These are phyloP conservation scores for Caenorhabditis doughertyi DNA, from an alignment of 2,888 invertebrate genomes.

Conservation along the genomic window DNA sequence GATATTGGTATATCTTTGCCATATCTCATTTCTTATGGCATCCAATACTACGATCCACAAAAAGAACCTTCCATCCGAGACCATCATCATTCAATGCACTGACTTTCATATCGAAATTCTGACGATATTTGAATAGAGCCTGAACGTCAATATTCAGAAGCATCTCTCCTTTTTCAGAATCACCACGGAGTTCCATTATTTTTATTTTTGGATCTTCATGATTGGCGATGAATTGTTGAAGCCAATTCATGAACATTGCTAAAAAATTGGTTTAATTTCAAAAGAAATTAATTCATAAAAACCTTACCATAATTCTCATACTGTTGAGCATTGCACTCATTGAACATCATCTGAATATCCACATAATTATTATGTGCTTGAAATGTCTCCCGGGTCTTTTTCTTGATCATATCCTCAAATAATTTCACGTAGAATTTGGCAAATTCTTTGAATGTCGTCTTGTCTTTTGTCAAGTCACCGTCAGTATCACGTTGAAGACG, in stretches of 20 bases:
- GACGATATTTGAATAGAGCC: background rate
- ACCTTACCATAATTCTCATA: constrained; percentile 25
- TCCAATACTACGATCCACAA: constrained; percentile 28
- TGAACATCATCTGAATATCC: constrained; percentile 35
- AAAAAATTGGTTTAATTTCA: background rate
- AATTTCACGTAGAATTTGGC: constrained; percentile 19
- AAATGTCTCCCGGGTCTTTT: constrained; percentile 15
- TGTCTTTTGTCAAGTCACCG: background rate
- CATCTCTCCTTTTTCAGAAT: constrained; percentile 8
- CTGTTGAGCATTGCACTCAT: constrained; percentile 20
- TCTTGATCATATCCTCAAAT: constrained; percentile 3
- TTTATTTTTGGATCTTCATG: constrained; percentile 27
- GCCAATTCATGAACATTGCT: constrained; percentile 36
- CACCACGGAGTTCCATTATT: background rate
- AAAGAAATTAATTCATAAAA: background rate
- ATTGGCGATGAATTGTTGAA: constrained; percentile 39
- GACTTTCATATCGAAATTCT: constrained; percentile 29
- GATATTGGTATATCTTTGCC: too few relatives aligned
- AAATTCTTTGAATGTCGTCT: constrained; percentile 25
- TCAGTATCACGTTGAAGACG: background rate
- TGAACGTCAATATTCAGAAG: constrained; percentile 10
- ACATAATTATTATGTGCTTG: constrained; percentile 21
- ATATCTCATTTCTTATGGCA: too few relatives aligned
- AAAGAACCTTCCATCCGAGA: constrained; percentile 30
- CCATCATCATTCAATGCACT: constrained; percentile 14